These are phyloP conservation scores for Hecatera dysodea DNA, from an alignment of 2,888 invertebrate genomes.

Conservation along the genomic window DNA sequence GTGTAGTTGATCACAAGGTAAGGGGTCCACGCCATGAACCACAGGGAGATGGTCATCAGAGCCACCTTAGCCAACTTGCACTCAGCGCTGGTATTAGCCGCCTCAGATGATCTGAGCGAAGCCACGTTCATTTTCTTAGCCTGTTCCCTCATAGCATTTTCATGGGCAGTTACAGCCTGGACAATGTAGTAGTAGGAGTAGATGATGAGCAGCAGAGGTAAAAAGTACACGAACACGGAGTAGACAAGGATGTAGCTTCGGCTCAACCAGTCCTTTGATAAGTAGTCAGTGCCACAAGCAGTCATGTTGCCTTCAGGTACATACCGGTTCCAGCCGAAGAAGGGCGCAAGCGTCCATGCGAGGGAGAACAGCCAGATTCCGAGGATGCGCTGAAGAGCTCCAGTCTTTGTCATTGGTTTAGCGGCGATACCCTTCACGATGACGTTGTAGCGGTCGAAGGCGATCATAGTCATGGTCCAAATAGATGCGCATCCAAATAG, in stretches of 20 bases:
- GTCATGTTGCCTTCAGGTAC: slow-evolving; percentile 98
- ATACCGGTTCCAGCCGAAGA: slow-evolving; percentile 97
- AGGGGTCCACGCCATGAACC: slow-evolving; percentile 98
- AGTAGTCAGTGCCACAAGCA: slow-evolving; percentile 97
- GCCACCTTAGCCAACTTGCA: slow-evolving; percentile 97
- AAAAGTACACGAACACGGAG: slow-evolving; percentile 94
- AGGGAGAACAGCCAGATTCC: slow-evolving; percentile 95
- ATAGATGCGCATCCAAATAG: slow-evolving; percentile 97
- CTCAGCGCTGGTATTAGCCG: slow-evolving; percentile 95
- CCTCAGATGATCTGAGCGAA: slow-evolving; percentile 95
- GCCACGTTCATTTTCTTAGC: slow-evolving; percentile 98
- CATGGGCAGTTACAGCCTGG: slow-evolving; percentile 96
- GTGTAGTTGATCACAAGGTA: slow-evolving; percentile 95
- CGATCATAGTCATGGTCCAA: slow-evolving; percentile 98
- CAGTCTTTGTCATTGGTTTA: slow-evolving; percentile 95
- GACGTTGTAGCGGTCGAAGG: slow-evolving; percentile 98
- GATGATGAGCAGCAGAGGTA: slow-evolving; percentile 95
- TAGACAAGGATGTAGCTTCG: slow-evolving; percentile 95
- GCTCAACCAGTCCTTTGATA: slow-evolving; percentile 94
- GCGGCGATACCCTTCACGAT: slow-evolving; percentile 97
- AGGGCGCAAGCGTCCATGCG: slow-evolving; percentile 95
- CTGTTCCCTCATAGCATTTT: slow-evolving; percentile 96
- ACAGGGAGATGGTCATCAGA: slow-evolving; percentile 96
- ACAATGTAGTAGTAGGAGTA: slow-evolving; percentile 97
- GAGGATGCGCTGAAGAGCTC: slow-evolving; percentile 94